These are phyloP conservation scores for Xestoiulus laeticollis DNA, from an alignment of 2,888 invertebrate genomes.

Conservation along the genomic window DNA sequence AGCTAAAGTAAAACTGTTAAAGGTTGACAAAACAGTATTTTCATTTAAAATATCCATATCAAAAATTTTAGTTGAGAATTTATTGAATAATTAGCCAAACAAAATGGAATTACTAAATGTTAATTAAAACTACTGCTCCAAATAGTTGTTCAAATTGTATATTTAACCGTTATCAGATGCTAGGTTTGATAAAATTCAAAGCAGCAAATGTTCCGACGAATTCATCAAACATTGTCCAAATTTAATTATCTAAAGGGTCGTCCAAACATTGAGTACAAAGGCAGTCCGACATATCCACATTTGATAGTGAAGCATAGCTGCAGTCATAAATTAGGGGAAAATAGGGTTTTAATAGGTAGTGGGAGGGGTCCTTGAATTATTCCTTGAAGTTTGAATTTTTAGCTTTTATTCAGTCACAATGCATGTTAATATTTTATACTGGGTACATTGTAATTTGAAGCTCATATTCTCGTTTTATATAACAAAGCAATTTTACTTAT, in stretches of 20 bases:
- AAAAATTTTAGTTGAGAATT: no score
- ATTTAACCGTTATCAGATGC: background rate
- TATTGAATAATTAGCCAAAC: background rate
- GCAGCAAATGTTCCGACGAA: background rate
- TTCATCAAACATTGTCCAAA: background rate
- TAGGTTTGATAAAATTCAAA: background rate
- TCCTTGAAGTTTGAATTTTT: no score
- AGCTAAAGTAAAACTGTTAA: background rate
- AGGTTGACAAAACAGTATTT: background rate
- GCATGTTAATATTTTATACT: no score
- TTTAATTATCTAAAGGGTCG: background rate
- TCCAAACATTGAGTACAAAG: background rate
- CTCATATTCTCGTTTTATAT: no score
- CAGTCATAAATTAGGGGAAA: background rate
- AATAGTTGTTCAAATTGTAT: background rate
- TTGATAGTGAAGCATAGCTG: background rate
- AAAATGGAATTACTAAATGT: background rate
- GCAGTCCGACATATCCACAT: background rate
- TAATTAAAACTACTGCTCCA: background rate
- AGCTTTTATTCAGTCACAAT: no score
- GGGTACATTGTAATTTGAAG: no score
- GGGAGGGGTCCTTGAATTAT: no score
- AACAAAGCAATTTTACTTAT: background rate
- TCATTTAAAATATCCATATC: no score
- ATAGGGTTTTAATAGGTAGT: no score